Evolutionary conservation across 2,888 invertebrate genomes (phyloP).

Genomic region (Cerastoderma edule): DNA sequence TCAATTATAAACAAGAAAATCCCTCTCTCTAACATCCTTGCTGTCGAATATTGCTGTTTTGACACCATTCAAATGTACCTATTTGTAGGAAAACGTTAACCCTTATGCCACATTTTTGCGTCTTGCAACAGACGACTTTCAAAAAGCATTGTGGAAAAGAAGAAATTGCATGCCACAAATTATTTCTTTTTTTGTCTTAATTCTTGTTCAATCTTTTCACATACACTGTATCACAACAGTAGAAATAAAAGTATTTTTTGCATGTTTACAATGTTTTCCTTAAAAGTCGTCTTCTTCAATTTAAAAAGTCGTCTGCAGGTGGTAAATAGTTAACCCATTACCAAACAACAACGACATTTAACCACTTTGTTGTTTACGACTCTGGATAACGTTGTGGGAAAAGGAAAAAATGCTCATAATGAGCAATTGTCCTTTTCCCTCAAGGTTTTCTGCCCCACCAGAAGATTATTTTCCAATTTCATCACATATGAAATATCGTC

Average conservation of each 20-base stretch:
- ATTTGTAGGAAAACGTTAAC: too few relatives aligned
- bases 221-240: background rate
- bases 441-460: background rate
- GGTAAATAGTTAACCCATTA: too few relatives aligned
- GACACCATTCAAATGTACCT: too few relatives aligned
- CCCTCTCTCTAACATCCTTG: too few relatives aligned
- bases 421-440: background rate
- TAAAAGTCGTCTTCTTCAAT: background rate
- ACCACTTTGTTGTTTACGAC: background rate
- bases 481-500: background rate
- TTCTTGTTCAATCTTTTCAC: background rate
- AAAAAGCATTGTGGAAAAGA: too few relatives aligned
- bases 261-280: background rate
- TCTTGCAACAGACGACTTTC: too few relatives aligned
- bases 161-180: too few relatives aligned
- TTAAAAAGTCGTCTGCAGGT: too few relatives aligned
- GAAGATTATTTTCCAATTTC: background rate
- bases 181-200: too few relatives aligned
- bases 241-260: background rate
- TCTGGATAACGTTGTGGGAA: background rate
- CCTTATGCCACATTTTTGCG: too few relatives aligned
- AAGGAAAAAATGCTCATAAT: background rate
- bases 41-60: too few relatives aligned
- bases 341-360: background rate
- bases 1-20: too few relatives aligned